A percentile compares a stretch with the other conserved stretches of the same genome.
phyloP scores from a whole-genome alignment of 2,113 vertebrate species.

The Engystomops pustulosus region DNA sequence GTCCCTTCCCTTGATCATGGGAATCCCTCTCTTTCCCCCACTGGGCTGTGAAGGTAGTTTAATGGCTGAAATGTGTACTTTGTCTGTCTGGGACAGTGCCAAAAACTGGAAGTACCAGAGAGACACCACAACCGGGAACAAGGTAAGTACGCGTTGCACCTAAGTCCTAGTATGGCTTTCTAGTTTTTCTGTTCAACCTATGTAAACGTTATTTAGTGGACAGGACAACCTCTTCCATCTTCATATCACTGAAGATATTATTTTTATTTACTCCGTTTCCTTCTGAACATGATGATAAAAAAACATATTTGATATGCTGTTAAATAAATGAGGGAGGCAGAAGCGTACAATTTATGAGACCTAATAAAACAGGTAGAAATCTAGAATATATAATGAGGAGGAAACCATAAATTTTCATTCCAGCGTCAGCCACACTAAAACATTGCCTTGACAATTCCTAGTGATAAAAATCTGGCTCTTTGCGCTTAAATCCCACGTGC shows the following conservation, averaged over 20 bases:
- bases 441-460: not conserved
- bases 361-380: not conserved
- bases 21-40: too few species aligned
- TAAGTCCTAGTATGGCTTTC: too few species aligned
- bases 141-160: too few species aligned
- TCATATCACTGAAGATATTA: not conserved
- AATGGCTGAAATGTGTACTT: too few species aligned
- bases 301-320: not conserved
- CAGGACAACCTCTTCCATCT: not conserved
- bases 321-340: not conserved
- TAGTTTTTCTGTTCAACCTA: too few species aligned
- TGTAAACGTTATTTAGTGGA: too few species aligned
- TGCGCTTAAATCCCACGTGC: conserved; percentile 18
- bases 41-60: too few species aligned
- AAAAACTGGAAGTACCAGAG: too few species aligned
- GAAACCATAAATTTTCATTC: not conserved
- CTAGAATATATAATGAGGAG: not conserved
- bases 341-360: not conserved
- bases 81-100: too few species aligned
- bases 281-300: not conserved
- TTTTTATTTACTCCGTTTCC: not conserved
- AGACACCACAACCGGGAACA: too few species aligned
- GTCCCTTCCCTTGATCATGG: too few species aligned
- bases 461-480: conserved; percentile 26
- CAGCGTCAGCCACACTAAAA: not conserved